Conservation (phyloP, 1,140 invertebrate genomes). For the Drosophila kanapiae region DNA sequence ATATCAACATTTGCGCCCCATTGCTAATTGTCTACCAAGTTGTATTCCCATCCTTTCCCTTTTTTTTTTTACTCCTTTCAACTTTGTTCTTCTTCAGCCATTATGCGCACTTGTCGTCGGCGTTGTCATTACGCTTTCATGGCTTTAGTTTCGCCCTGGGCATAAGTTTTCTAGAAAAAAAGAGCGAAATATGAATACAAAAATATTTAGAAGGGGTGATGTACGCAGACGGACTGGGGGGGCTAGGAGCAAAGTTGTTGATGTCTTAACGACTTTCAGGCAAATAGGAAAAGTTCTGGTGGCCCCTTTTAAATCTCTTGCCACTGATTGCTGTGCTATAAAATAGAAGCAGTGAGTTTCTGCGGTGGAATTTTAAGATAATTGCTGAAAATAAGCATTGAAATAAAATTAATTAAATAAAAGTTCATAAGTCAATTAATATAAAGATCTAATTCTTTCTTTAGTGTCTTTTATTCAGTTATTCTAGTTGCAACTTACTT, state of each 20-base stretch:
- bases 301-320: constrained; percentile 36
- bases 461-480: too few relatives aligned
- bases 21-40: constrained; percentile 64
- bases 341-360: background rate
- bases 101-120: constrained; percentile 66
- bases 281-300: constrained; percentile 64
- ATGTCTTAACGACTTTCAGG: constrained; percentile 61
- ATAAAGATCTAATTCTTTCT: background rate
- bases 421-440: background rate
- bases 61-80: constrained; percentile 9
- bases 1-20: constrained; percentile 27
- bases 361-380: background rate
- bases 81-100: constrained; percentile 42
- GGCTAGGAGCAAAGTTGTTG: constrained; percentile 7
- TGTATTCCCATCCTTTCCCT: constrained; percentile 19
- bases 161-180: constrained; percentile 55
- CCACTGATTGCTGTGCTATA: constrained; percentile 29
- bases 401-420: background rate
- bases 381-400: background rate
- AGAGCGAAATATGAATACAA: constrained; percentile 68
- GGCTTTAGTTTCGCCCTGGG: constrained; percentile 64
- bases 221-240: background rate
- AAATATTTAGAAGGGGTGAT: constrained; percentile 29
- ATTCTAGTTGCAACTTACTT: background rate
- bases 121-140: constrained; percentile 75